Evolutionary conservation across 2,888 invertebrate genomes (phyloP).

Genomic region (Falcaria lacertinaria): DNA sequence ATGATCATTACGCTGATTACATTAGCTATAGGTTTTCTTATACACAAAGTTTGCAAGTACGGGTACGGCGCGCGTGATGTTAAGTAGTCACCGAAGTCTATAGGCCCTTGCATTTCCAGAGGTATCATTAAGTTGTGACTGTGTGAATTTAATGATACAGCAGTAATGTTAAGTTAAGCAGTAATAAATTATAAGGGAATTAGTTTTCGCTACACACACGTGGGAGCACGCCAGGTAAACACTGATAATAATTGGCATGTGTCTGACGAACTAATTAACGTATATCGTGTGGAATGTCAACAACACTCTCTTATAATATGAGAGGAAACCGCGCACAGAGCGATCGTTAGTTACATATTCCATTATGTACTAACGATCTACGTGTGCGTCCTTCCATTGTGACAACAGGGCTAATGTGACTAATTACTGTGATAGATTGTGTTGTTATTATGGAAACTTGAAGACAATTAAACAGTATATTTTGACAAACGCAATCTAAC

Average conservation of each 20-base stretch:
- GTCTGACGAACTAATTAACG: constrained; percentile 8
- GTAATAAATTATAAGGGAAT: constrained; percentile 7
- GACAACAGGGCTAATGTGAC: not conserved
- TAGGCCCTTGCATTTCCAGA: too few relatives aligned
- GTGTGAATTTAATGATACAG: too few relatives aligned
- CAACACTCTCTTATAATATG: not conserved
- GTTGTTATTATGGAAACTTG: not conserved
- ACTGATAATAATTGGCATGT: constrained; percentile 1
- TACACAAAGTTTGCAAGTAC: too few relatives aligned
- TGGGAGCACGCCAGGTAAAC: constrained; percentile 1
- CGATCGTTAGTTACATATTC: not conserved
- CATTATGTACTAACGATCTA: not conserved
- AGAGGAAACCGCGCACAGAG: not conserved
- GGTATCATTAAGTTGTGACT: too few relatives aligned
- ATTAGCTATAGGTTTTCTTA: too few relatives aligned
- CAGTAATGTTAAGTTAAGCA: not conserved
- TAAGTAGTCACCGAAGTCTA: too few relatives aligned
- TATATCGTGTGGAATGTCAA: constrained; percentile 1
- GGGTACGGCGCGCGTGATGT: too few relatives aligned
- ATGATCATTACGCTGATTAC: too few relatives aligned
- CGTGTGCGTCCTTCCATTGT: not conserved
- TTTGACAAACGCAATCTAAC: too few relatives aligned
- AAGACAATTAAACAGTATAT: not conserved
- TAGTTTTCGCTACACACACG: constrained; percentile 13
- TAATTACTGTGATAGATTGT: not conserved